Conservation (phyloP, 2,888 invertebrate genomes). For the Drosophila testacea region DNA sequence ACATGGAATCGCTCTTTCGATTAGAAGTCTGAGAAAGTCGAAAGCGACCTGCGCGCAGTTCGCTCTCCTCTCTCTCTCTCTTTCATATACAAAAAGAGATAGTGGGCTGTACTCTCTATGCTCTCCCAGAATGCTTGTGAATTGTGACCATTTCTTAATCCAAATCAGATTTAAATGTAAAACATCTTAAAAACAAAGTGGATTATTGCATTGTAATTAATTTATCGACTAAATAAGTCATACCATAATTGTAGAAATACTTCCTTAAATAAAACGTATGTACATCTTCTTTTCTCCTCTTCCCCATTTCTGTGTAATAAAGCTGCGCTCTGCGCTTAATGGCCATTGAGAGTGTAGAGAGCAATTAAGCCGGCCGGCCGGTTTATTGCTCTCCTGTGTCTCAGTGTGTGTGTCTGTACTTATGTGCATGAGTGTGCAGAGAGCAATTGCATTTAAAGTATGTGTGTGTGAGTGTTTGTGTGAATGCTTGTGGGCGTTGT, state of each 20-base stretch:
- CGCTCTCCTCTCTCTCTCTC: constrained; percentile 1
- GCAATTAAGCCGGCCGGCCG: constrained; percentile 44
- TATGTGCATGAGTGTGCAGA: constrained; percentile 1
- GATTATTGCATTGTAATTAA: not conserved
- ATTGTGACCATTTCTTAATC: not conserved
- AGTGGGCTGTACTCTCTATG: not conserved
- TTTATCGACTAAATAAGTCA: not conserved
- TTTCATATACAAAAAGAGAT: constrained; percentile 24
- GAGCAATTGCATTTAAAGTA: constrained; percentile 5
- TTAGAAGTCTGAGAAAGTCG: not conserved
- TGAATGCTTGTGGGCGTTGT: constrained; percentile 36
- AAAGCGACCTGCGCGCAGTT: constrained; percentile 18
- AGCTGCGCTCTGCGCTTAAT: constrained; percentile 22
- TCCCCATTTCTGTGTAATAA: not conserved
- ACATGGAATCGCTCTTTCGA: constrained; percentile 30
- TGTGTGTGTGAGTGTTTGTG: not conserved
- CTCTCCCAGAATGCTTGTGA: not conserved
- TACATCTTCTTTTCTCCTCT: not conserved
- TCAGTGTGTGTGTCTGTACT: not conserved
- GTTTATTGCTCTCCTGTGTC: constrained; percentile 13
- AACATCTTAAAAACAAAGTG: not conserved
- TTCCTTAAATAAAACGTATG: not conserved
- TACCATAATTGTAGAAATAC: not conserved
- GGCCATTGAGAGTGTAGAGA: constrained; percentile 25
- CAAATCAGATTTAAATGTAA: not conserved